Percentiles rank a stretch among this genome's conserved stretches.
These are phyloP conservation scores for Caenorhabditis zanzibari DNA, from an alignment of 2,888 invertebrate genomes.

Conservation along the genomic window DNA sequence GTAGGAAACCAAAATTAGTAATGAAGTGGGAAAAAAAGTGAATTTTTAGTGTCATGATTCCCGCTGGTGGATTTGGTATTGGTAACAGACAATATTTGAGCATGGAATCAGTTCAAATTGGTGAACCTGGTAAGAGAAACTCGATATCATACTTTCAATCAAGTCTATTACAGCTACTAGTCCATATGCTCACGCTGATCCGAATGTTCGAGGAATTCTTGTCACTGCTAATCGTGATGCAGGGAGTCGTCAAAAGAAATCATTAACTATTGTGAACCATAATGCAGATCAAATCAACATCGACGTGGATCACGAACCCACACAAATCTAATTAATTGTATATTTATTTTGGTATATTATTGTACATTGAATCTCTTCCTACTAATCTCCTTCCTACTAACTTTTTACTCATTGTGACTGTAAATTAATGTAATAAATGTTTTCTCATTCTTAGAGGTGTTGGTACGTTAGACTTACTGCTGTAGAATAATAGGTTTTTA, in stretches of 20 bases:
- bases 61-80: constrained; percentile 49
- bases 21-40: no score
- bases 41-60: constrained; percentile 56
- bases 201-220: constrained; percentile 56
- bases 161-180: constrained; percentile 47
- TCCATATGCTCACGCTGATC: constrained; percentile 34
- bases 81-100: constrained; percentile 62
- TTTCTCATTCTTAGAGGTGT: not conserved
- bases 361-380: constrained; percentile 3
- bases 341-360: constrained; percentile 4
- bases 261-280: constrained; percentile 69
- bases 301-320: not conserved
- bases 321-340: constrained; percentile 15
- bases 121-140: constrained; percentile 30
- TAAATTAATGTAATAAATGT: not conserved
- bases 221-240: constrained; percentile 35
- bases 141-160: no score
- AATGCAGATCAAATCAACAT: constrained; percentile 18
- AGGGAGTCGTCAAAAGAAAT: constrained; percentile 56
- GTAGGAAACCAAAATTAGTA: constrained; percentile 12
- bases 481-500: no score
- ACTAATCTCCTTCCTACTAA: not conserved
- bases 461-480: no score
- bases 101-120: constrained; percentile 58
- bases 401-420: not conserved